Conservation (phyloP, 2,888 invertebrate genomes). For the Ellobium chinense region DNA sequence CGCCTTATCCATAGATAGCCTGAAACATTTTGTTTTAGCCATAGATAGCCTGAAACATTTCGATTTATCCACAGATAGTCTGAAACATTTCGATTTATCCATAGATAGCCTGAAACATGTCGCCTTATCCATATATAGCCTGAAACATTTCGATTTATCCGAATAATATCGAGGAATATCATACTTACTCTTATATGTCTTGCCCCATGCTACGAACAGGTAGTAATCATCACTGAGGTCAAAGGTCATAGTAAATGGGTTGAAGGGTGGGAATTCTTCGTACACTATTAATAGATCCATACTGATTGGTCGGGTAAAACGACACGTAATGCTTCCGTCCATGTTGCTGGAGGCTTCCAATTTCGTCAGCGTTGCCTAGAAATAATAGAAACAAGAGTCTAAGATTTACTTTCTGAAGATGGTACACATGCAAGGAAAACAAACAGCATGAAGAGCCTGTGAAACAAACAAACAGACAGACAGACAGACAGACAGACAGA, state of each 20-base stretch:
- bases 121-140: too few relatives aligned
- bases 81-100: too few relatives aligned
- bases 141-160: too few relatives aligned
- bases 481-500: not conserved
- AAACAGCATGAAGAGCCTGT: not conserved
- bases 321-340: constrained; percentile 36
- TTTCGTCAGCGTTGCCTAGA: constrained; percentile 28
- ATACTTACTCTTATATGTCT: constrained; percentile 30
- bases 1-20: too few relatives aligned
- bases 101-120: too few relatives aligned
- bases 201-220: constrained; percentile 43
- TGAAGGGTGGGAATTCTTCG: not conserved
- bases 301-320: constrained; percentile 26
- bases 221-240: constrained; percentile 21
- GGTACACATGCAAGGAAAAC: not conserved
- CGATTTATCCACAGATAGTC: too few relatives aligned
- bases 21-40: too few relatives aligned
- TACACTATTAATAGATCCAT: constrained; percentile 1
- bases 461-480: not conserved
- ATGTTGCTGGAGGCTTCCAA: constrained; percentile 23
- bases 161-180: too few relatives aligned
- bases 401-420: not conserved
- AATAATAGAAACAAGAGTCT: too few relatives aligned
- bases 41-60: too few relatives aligned
- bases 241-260: not conserved